These are phyloP conservation scores for Varanus komodoensis DNA, from an alignment of 2,113 vertebrate species.

Conservation along the genomic window DNA sequence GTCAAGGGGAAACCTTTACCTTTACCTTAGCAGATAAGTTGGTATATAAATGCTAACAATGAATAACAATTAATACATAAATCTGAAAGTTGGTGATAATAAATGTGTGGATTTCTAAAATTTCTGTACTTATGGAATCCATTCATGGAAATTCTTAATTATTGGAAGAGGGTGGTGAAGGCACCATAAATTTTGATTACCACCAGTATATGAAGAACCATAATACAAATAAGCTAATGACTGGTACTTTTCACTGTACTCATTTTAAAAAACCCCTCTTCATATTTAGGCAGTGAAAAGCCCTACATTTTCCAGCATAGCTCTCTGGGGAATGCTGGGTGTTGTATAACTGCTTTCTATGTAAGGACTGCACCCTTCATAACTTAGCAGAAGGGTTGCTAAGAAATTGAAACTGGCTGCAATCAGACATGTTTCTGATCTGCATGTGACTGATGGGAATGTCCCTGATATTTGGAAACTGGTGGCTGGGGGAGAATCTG, in stretches of 20 bases:
- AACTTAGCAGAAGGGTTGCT: neutral
- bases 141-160: conserved; percentile 91
- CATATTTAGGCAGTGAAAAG: no score
- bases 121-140: conserved; percentile 85
- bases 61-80: no score
- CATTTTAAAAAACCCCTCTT: neutral
- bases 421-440: neutral
- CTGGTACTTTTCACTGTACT: neutral
- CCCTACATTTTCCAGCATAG: no score
- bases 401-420: neutral
- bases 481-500: neutral
- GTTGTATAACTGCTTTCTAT: no score
- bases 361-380: no score
- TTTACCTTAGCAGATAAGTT: no score
- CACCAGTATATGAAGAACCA: neutral
- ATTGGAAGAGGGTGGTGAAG: conserved; percentile 76
- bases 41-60: no score
- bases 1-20: no score
- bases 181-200: conserved; percentile 70
- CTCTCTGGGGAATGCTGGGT: no score
- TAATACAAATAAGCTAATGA: neutral
- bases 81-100: conserved; percentile 82
- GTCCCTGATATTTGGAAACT: neutral
- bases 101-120: conserved; percentile 88
- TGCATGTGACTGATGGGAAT: neutral